Conservation (phyloP, 2,797 vertebrate species). For the Octomys mimax region DNA sequence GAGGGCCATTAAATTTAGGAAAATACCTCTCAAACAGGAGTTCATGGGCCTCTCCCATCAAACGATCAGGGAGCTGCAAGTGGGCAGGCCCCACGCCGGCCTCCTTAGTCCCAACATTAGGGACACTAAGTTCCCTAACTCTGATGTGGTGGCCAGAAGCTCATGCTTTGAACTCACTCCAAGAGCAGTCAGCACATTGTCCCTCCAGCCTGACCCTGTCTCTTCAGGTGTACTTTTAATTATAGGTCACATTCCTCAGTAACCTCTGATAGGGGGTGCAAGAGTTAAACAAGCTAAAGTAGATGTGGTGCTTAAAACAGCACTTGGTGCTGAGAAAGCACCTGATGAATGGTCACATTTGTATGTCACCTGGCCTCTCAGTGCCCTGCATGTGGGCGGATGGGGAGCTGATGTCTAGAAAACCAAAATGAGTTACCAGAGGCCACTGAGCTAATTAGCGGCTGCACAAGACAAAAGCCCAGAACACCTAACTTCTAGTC, state of each 20-base stretch:
- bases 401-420: conserved; percentile 35
- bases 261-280: background rate
- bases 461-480: background rate
- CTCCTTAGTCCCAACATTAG: background rate
- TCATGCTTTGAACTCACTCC: background rate
- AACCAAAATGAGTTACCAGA: conserved; percentile 66
- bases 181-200: background rate
- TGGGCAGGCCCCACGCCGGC: background rate
- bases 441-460: conserved; percentile 67
- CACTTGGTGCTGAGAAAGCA: conserved; percentile 41
- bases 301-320: background rate
- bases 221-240: background rate
- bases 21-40: background rate
- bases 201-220: background rate
- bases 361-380: conserved; percentile 35
- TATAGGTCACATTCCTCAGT: background rate
- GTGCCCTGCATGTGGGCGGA: background rate
- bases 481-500: background rate
- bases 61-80: background rate
- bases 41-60: background rate
- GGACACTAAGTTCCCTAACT: background rate
- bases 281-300: conserved; percentile 61
- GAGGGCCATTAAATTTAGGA: background rate
- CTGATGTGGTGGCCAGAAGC: background rate
- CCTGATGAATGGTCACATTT: conserved; percentile 66